phyloP scores from a whole-genome alignment of 2,888 invertebrate species.

The Priocnemis perturbator region DNA sequence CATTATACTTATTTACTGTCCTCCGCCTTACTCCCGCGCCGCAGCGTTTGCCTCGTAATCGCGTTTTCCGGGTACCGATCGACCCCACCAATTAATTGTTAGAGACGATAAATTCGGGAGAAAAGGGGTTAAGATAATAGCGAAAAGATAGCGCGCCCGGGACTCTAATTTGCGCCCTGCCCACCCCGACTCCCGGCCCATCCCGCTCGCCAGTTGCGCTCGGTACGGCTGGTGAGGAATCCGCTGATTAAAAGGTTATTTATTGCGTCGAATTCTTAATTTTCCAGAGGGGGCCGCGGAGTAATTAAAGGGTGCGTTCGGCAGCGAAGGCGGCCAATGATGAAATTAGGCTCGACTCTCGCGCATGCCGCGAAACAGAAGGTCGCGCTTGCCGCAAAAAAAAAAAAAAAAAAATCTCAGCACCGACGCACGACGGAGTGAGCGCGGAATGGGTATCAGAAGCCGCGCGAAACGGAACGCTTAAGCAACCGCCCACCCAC shows the following conservation, averaged over 20 bases:
- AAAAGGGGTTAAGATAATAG: constrained; percentile 60
- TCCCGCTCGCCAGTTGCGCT: constrained; percentile 12
- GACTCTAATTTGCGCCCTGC: constrained; percentile 54
- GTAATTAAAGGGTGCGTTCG: constrained; percentile 58
- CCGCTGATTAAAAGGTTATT: constrained; percentile 69
- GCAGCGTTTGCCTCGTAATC: constrained; percentile 27
- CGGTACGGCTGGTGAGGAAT: constrained; percentile 48
- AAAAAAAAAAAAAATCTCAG: no score
- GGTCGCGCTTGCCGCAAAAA: no score
- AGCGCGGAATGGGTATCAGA: no score
- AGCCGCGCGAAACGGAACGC: no score
- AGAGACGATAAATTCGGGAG: constrained; percentile 57
- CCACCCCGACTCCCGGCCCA: constrained; percentile 28
- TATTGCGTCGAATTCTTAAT: constrained; percentile 68
- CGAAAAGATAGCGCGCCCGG: constrained; percentile 52
- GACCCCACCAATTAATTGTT: constrained; percentile 56
- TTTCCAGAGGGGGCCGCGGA: constrained; percentile 44
- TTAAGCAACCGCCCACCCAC: no score
- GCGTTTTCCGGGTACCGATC: constrained; percentile 39
- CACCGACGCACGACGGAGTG: no score
- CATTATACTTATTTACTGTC: constrained; percentile 17
- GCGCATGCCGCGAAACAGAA: not conserved
- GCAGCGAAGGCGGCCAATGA: constrained; percentile 27
- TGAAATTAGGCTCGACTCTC: constrained; percentile 21
- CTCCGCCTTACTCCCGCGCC: constrained; percentile 8